phyloP scores from a whole-genome alignment of 1,140 invertebrate genomes.

The Agrypnia vestita region DNA sequence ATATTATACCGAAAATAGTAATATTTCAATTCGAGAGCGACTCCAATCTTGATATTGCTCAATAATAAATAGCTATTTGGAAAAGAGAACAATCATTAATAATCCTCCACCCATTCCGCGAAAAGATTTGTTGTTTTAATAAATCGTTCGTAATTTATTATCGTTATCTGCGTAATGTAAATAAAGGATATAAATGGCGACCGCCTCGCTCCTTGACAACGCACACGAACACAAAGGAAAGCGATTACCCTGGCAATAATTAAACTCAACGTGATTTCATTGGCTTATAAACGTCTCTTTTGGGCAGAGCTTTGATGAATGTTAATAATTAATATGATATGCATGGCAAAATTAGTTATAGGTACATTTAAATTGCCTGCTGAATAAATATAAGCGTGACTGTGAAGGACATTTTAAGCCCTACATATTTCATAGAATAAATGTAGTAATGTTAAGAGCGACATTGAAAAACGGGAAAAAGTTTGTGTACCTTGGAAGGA shows the following conservation, averaged over 20 bases:
- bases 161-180: constrained; percentile 26
- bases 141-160: constrained; percentile 30
- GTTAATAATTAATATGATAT: too few relatives aligned
- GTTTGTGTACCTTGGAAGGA: too few relatives aligned
- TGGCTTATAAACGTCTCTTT: not conserved
- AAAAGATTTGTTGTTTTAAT: constrained; percentile 37
- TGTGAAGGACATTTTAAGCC: too few relatives aligned
- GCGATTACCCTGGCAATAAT: constrained; percentile 10
- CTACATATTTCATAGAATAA: too few relatives aligned
- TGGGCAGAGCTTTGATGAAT: too few relatives aligned
- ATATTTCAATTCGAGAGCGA: not conserved
- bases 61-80: not conserved
- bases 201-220: constrained; percentile 16
- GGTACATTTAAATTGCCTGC: too few relatives aligned
- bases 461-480: too few relatives aligned
- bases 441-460: too few relatives aligned
- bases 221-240: constrained; percentile 1
- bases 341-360: too few relatives aligned
- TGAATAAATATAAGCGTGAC: too few relatives aligned
- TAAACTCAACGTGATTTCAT: constrained; percentile 20
- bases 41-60: not conserved
- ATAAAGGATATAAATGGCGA: constrained; percentile 15
- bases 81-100: constrained; percentile 16
- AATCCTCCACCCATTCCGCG: constrained; percentile 4
- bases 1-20: not conserved